Percentiles rank a stretch among this genome's conserved stretches.
These are phyloP conservation scores for Lophotis ruficrista DNA, from an alignment of 2,113 vertebrate genomes.

Conservation along the genomic window DNA sequence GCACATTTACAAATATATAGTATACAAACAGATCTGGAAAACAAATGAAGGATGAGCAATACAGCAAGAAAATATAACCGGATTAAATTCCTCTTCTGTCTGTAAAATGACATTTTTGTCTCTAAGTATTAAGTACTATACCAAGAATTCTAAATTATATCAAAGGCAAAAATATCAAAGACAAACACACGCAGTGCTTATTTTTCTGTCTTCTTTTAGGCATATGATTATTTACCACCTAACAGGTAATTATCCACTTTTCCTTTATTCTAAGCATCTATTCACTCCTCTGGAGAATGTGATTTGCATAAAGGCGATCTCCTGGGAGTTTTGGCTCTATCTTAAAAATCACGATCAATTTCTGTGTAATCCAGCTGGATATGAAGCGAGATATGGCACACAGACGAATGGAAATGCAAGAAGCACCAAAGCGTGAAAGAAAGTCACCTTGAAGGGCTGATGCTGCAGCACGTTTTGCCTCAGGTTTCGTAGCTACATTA, in stretches of 20 bases:
- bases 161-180: conserved; percentile 38
- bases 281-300: conserved; percentile 7
- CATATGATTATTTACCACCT: conserved; percentile 65
- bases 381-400: conserved; percentile 27
- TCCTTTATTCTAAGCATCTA: conserved; percentile 61
- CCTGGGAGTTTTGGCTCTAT: conserved; percentile 54
- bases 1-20: background rate
- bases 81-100: conserved; percentile 6
- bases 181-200: conserved; percentile 27
- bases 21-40: background rate
- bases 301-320: conserved; percentile 63
- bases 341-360: conserved; percentile 63
- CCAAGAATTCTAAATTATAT: conserved; percentile 41
- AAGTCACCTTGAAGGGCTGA: conserved; percentile 71
- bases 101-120: conserved; percentile 15
- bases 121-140: conserved; percentile 10
- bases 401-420: conserved; percentile 45
- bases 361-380: conserved; percentile 67
- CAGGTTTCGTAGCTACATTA: background rate
- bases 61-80: background rate
- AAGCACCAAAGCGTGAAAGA: conserved; percentile 68
- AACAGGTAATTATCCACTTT: conserved; percentile 71
- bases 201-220: conserved; percentile 55
- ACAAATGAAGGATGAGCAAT: background rate
- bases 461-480: conserved; percentile 10